These are phyloP conservation scores for Diarsia brunnea DNA, from an alignment of 2,888 invertebrate species.

Conservation along the genomic window DNA sequence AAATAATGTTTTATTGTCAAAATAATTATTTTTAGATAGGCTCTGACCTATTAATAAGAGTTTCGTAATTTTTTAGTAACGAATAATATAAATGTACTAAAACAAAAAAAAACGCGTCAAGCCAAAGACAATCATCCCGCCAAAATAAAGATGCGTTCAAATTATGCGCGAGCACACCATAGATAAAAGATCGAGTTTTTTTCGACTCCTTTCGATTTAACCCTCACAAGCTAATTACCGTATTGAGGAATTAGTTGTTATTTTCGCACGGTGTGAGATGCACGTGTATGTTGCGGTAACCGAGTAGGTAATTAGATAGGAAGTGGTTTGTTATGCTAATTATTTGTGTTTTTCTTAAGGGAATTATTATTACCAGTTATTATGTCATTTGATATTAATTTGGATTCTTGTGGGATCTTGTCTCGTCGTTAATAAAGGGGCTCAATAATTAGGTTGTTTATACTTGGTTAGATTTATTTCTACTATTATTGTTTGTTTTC, in stretches of 20 bases:
- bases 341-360: constrained; percentile 41
- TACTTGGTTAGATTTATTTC: background rate
- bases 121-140: constrained; percentile 35
- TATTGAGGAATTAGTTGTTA: constrained; percentile 80
- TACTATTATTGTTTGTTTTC: too few relatives aligned
- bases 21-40: background rate
- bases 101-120: background rate
- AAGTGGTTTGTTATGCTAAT: constrained; percentile 71
- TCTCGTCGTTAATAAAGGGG: background rate
- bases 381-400: constrained; percentile 62
- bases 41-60: background rate
- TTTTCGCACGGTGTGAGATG: constrained; percentile 83
- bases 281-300: constrained; percentile 78
- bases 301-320: constrained; percentile 80
- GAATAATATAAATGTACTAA: background rate
- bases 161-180: constrained; percentile 70
- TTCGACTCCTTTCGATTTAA: constrained; percentile 67
- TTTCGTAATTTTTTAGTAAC: background rate
- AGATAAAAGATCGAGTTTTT: constrained; percentile 71
- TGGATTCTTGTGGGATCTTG: constrained; percentile 9
- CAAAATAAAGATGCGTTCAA: constrained; percentile 70
- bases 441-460: background rate
- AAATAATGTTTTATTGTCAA: background rate
- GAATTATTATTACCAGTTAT: constrained; percentile 62
- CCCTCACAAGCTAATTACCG: constrained; percentile 82